Conservation (phyloP, 2,113 vertebrate species). For the Ammodramus savannarum region DNA sequence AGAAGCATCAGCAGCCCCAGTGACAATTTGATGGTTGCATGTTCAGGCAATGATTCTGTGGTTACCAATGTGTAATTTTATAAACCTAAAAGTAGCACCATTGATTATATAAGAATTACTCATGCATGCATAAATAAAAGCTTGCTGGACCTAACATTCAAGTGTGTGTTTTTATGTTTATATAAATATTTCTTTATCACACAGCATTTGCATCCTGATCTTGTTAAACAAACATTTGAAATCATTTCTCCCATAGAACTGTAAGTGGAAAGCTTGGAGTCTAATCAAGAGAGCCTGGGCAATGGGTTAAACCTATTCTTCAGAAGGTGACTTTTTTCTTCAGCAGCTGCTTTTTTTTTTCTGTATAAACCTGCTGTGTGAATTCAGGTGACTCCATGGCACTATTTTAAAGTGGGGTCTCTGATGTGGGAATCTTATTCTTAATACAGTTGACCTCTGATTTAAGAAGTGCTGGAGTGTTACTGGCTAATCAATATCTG, state of each 20-base stretch:
- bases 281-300: neutral
- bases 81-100: neutral
- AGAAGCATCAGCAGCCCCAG: neutral
- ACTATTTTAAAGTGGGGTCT: neutral
- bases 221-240: neutral
- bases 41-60: neutral
- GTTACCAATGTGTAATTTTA: neutral
- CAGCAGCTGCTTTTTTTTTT: neutral
- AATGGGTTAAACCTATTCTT: neutral
- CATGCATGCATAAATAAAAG: neutral
- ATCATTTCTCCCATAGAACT: neutral
- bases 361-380: neutral
- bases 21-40: neutral
- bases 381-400: neutral
- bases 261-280: neutral
- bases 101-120: slow-evolving; percentile 22
- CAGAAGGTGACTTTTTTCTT: neutral
- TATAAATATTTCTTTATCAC: neutral
- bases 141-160: neutral
- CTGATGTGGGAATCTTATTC: neutral
- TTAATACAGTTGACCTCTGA: slow-evolving; percentile 2
- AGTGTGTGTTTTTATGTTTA: neutral
- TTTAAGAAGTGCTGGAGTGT: neutral
- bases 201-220: neutral
- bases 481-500: slow-evolving; percentile 23